Evolutionary conservation across 2,797 vertebrate species (phyloP).

Genomic region (Clarias fuscus): DNA sequence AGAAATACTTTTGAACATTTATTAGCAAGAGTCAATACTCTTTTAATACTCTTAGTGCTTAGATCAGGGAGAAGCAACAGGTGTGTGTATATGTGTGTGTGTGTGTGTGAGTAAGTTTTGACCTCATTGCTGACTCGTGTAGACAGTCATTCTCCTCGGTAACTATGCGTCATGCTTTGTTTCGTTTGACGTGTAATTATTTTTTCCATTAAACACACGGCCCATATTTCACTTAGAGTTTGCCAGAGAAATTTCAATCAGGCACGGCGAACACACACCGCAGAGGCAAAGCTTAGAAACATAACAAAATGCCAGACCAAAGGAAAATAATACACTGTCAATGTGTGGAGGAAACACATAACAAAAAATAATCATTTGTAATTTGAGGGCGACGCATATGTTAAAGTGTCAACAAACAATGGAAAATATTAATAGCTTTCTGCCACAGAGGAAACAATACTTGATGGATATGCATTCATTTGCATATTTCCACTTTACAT

Average conservation of each 20-base stretch:
- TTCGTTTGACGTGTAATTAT: conserved; percentile 86
- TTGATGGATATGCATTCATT: conserved; percentile 83
- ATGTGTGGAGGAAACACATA: conserved; percentile 74
- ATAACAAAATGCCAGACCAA: conserved; percentile 79
- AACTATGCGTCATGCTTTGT: conserved; percentile 82
- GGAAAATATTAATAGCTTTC: conserved; percentile 82
- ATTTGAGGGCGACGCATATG: conserved; percentile 80
- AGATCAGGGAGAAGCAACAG: background rate
- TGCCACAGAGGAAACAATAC: conserved; percentile 76
- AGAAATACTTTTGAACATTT: background rate
- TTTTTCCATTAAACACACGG: conserved; percentile 86
- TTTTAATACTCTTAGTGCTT: background rate
- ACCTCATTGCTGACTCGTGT: conserved; percentile 79
- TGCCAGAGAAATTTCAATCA: conserved; percentile 83
- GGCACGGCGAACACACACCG: conserved; percentile 76
- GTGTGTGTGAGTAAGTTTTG: conserved; percentile 55
- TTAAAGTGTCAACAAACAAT: conserved; percentile 78
- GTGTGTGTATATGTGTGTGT: conserved; percentile 14
- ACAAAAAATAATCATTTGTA: conserved; percentile 75
- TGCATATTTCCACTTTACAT: conserved; percentile 80
- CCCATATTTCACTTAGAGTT: conserved; percentile 81
- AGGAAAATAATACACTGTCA: conserved; percentile 81
- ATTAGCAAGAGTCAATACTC: background rate
- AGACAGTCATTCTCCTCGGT: conserved; percentile 77
- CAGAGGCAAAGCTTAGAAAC: conserved; percentile 80